Base-by-base conservation (phyloP, 2,113 vertebrate species). In the Lycocorax pyrrhopterus region DNA sequence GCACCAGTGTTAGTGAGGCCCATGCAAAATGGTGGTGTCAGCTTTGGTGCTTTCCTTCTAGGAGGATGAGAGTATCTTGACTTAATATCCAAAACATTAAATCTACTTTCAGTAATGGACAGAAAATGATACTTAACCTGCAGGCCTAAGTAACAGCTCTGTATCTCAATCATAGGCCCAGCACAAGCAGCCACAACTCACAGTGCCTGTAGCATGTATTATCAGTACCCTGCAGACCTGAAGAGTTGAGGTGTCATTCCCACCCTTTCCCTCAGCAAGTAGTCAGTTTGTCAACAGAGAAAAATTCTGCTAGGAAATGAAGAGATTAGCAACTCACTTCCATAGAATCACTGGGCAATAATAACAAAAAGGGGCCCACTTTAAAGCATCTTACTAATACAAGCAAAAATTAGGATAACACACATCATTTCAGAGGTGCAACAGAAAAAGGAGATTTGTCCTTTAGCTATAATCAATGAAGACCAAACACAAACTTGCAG, bases 141-240 rank as follows among this genome's bases (percentile, higher is more conserved):
- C 87, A 85, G 21, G 74, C 39, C 27, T 44, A 66, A 85, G 63
- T 55, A 85, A 66, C 17, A 73, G 51, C 22, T 94, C 52, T 59
- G 20, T 62, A 55, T 47, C 44, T 68, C 6, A 2, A 20, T 39
- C 59, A 55, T 17, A 80, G 41, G n/a, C 49, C 66, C 44, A 81
- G 49, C 62, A 78, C 19, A 51, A 69, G 64, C 67, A 85, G 66
- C 12, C 17, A 13, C 39, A 53, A 55, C 51, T 87, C 75, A 68
- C 1, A 2, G 39, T 67, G 25, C 56, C 64, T 5, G 0, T 0
- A 55, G 49, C 17, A 15, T 3, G 68, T 63, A n/a, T 53, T 43
- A 13, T 32, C 39, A 76, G 53, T 41, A 60, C 44, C 60, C 18
- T n/a, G 30, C 60, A 87, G 37, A 33, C 44, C 43, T 30, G 27